Conservation (phyloP, 2,888 invertebrate genomes). For the Drosophila nr. perissopoda region DNA sequence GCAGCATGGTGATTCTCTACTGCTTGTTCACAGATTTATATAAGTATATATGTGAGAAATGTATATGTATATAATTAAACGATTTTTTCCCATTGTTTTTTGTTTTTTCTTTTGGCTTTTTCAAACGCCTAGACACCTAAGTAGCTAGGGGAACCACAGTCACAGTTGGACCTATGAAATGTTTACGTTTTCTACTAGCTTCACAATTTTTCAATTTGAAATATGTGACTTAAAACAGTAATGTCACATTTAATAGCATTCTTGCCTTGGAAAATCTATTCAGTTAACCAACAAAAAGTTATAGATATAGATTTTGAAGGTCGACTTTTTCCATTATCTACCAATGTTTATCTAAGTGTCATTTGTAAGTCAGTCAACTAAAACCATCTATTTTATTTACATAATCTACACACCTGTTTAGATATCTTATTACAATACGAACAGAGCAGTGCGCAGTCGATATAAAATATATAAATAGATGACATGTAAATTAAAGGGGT, state of each 20-base stretch:
- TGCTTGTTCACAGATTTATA: conserved; percentile 8
- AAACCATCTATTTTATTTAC: neutral
- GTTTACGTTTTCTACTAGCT: neutral
- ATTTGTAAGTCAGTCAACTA: neutral
- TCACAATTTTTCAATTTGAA: neutral
- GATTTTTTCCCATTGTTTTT: conserved; percentile 19
- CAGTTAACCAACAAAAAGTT: neutral
- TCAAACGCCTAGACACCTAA: neutral
- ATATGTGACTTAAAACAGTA: conserved; percentile 2
- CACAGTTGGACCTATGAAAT: neutral
- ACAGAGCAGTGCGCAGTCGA: neutral
- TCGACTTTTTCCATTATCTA: neutral
- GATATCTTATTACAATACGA: neutral
- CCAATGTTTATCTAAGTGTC: neutral
- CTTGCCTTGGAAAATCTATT: neutral
- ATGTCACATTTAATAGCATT: neutral
- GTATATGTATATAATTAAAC: conserved; percentile 24
- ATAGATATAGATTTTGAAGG: neutral
- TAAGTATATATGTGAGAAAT: neutral
- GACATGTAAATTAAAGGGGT: neutral
- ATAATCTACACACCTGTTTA: neutral
- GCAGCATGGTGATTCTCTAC: conserved; percentile 1
- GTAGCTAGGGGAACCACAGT: neutral
- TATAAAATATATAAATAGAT: neutral
- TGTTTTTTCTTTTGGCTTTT: neutral